Conservation (phyloP, 2,797 vertebrate species). For the Columba guinea region DNA sequence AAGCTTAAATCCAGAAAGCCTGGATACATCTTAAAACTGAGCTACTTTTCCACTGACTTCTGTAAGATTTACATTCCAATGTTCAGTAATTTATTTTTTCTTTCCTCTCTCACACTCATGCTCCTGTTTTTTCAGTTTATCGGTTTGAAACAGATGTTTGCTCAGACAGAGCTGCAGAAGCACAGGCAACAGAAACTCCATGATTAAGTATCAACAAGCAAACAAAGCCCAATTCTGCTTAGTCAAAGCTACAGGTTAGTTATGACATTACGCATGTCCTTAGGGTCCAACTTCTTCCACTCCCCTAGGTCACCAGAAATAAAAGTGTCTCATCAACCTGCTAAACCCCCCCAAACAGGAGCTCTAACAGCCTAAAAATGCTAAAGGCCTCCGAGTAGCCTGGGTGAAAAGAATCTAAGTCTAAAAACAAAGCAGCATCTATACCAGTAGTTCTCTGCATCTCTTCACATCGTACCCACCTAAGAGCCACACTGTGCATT, state of each 20-base stretch:
- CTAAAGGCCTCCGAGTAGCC: not conserved
- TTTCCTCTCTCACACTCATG: not conserved
- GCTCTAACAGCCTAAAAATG: not conserved
- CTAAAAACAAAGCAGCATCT: not conserved
- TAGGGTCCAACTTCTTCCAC: not conserved
- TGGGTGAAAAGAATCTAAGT: not conserved
- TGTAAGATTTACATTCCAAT: not conserved
- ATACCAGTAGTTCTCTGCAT: fast-evolving
- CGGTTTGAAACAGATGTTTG: not conserved
- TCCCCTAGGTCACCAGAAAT: not conserved
- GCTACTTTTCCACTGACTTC: not conserved
- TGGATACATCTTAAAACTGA: not conserved
- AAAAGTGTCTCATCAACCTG: not conserved
- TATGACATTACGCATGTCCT: not conserved
- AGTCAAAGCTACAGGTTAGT: not conserved
- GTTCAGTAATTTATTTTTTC: not conserved
- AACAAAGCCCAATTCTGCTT: not conserved
- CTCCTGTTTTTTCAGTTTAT: not conserved
- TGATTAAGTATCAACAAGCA: not conserved
- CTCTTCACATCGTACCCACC: not conserved
- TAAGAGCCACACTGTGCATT: not conserved
- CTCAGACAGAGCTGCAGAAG: not conserved
- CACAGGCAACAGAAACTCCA: not conserved
- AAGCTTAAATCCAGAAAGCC: slow-evolving; percentile 27
- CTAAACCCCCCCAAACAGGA: not conserved